Conservation (phyloP, 1,140 invertebrate species). For the Diachasmimorpha longicaudata region DNA sequence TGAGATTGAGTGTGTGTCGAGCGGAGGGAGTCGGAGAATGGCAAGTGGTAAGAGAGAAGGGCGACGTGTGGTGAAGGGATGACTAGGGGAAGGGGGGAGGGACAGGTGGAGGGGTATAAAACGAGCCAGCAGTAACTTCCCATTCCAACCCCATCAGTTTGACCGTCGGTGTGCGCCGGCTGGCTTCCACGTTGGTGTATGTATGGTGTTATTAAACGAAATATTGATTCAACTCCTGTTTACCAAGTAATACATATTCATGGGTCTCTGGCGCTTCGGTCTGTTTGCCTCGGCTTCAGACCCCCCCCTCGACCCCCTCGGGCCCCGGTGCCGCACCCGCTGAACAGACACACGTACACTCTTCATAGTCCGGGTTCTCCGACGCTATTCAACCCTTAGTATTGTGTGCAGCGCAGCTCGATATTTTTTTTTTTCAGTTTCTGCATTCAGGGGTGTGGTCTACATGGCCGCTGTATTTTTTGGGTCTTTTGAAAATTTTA, state of each 20-base stretch:
- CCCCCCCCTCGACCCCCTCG: neutral
- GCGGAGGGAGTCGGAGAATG: neutral
- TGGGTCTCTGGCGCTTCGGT: conserved; percentile 51
- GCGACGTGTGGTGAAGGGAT: neutral
- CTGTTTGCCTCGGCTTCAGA: conserved; percentile 38
- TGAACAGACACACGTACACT: neutral
- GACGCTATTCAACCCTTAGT: neutral
- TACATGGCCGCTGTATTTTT: no score
- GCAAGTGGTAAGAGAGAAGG: neutral
- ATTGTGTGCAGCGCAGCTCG: neutral
- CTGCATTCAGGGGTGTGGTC: no score
- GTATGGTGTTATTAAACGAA: conserved; percentile 61
- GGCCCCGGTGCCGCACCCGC: neutral
- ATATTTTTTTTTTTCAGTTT: no score
- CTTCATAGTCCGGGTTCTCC: neutral
- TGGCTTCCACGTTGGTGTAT: conserved; percentile 21
- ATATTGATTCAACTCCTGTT: conserved; percentile 64
- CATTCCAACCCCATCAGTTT: neutral
- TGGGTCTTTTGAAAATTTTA: no score
- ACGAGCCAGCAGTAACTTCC: neutral
- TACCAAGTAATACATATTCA: conserved; percentile 64
- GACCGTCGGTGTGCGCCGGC: neutral
- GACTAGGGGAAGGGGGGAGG: conserved; percentile 6
- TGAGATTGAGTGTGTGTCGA: neutral
- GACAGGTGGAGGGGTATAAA: neutral